Conservation (phyloP, 2,113 vertebrate species). For the Chaetorhynchus papuensis region DNA sequence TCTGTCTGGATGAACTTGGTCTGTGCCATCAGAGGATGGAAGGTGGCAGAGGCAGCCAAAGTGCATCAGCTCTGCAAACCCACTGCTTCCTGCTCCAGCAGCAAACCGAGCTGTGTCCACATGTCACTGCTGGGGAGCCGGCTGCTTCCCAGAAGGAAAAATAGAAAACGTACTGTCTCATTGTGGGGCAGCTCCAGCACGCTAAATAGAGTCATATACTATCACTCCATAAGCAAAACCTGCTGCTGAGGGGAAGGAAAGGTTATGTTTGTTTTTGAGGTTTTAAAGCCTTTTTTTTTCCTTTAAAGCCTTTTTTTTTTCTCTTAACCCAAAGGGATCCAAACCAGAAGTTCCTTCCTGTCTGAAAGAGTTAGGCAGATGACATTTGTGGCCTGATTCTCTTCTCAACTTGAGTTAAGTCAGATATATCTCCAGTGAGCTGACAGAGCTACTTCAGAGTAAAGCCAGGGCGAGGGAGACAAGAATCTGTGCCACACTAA, state of each 20-base stretch:
- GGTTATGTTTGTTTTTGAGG: slow-evolving; percentile 37
- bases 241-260: slow-evolving; percentile 49
- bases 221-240: slow-evolving; percentile 49
- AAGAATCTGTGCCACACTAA: background rate
- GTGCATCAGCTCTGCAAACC: slow-evolving; percentile 12
- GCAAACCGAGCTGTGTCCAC: background rate
- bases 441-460: background rate
- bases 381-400: background rate
- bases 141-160: slow-evolving; percentile 36
- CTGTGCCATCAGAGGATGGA: background rate
- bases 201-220: background rate
- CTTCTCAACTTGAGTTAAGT: background rate
- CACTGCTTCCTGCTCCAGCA: background rate
- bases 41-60: background rate
- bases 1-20: background rate
- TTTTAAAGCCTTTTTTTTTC: background rate
- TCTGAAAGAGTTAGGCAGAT: background rate
- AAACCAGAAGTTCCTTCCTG: slow-evolving; percentile 55
- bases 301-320: background rate
- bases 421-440: background rate
- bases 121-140: background rate
- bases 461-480: background rate
- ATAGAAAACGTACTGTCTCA: background rate
- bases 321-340: slow-evolving; percentile 3
- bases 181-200: slow-evolving; percentile 11